Base-by-base conservation (phyloP, 1,140 invertebrate genomes). In the Hylaeus anthracinus region DNA sequence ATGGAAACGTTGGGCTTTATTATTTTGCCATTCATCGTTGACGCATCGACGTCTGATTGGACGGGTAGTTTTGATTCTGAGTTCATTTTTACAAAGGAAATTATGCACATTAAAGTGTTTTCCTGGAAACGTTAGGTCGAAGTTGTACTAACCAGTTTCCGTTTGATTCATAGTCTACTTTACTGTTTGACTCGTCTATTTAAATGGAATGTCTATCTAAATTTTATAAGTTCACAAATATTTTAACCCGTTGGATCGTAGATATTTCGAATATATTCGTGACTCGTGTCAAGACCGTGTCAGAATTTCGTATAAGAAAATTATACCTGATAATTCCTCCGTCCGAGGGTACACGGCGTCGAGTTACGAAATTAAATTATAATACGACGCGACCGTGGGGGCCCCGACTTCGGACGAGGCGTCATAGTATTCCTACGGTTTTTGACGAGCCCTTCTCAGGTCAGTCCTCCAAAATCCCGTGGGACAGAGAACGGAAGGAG, bases 351-450 rank as follows among this genome's bases (percentile, higher is more conserved):
- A 72, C 66, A 78, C 64, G 81, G 82, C 88, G 84, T 92, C 88
- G 80, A 72, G 75, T 92, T 92, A 91, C 90, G 70, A 91, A 92
- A 92, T 90, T 89, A 91, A 91, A 92, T 92, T 88, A 92, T 90
- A 92, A 92, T 92, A 86, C 82, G 65, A 53, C 26, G 58, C 67
- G 55, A 60, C 58, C 39, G 39, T 14, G 6, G 48, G 53, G 74
- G 60, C 41, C 84, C 81, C 75, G 73, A 70, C 76, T 78, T 65
- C 26, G 65, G 51, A 83, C 65, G 48, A 64, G 61, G 83, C 65
- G 48, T 26, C 39, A 10, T 12, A 8, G 67, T 72, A 73, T 69
- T 72, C 71, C 43, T 72, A 58, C 53, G 71, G 77, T 75, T 82
- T 82, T 85, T 79, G 80, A 82, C 80, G 64, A 71, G 55, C 5